phyloP scores from a whole-genome alignment of 2,888 invertebrate genomes.

The Eledona agricola region DNA sequence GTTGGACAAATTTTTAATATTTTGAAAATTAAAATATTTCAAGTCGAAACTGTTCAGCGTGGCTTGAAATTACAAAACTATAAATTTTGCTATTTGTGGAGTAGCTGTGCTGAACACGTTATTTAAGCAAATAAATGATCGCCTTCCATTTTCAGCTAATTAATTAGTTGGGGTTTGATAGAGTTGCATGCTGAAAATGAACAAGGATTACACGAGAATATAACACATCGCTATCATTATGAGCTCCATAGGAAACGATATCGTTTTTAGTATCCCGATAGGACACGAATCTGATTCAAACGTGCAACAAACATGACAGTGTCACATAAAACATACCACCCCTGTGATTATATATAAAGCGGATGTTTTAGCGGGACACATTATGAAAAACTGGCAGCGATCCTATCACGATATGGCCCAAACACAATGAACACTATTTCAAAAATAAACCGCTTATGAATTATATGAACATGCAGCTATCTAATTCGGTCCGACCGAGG shows the following conservation, averaged over 20 bases:
- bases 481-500: too few relatives aligned
- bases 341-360: constrained; percentile 40
- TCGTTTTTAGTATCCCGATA: constrained; percentile 38
- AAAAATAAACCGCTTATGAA: too few relatives aligned
- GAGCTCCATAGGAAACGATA: constrained; percentile 38
- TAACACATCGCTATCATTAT: constrained; percentile 34
- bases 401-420: constrained; percentile 21
- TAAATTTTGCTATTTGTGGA: too few relatives aligned
- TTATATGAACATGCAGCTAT: too few relatives aligned
- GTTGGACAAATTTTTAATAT: too few relatives aligned
- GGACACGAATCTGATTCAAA: constrained; percentile 40
- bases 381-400: constrained; percentile 37
- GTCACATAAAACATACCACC: constrained; percentile 43
- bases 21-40: too few relatives aligned
- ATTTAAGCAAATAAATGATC: too few relatives aligned
- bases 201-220: constrained; percentile 29
- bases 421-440: too few relatives aligned
- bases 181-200: constrained; percentile 34
- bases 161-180: constrained; percentile 20
- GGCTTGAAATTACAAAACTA: too few relatives aligned
- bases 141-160: constrained; percentile 1
- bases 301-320: constrained; percentile 39
- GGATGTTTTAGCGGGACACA: constrained; percentile 39
- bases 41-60: too few relatives aligned
- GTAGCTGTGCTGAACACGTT: too few relatives aligned